Base-by-base conservation (phyloP, 1,140 invertebrate species). In the Drosophila equinoxialis region DNA sequence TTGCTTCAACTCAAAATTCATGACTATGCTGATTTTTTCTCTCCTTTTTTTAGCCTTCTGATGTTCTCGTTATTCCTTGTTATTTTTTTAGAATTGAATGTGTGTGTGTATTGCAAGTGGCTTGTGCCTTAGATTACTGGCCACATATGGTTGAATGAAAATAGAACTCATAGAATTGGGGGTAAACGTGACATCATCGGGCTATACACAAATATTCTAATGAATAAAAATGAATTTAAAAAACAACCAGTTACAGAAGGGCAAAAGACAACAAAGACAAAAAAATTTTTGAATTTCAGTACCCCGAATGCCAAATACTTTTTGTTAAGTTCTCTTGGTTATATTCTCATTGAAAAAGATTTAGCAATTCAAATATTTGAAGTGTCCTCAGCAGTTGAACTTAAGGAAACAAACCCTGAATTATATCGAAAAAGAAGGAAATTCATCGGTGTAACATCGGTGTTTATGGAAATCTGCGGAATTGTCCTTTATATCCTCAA, bases 141-240 rank as follows among this genome's bases (percentile, higher is more conserved):
- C 8, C 45, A 65, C 42, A 65, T 30, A 65, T 42, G 20, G 20
- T 14, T 63, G 61, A 42, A 63, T 23, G 61, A 17, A 42, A 45
- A 30, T 35, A 26, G 61, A 23, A 61, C 63, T 62, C 60, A 54
- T 48, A 55, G 60, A 42, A 37, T 37, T 35, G 30, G 39, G 48
- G 65, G 59, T 81, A 69, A 79, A 73, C 71, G 87, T 86, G 82
- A 86, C 83, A 79, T 86, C 82, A 86, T 87, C 76, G 75, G 48
- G 72, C 70, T 65, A 76, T 71, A 57, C 65, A 65, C 61, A 37
- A 37, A 65, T 39, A 69, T 51, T 77, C 66, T 86, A 81, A 79
- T 86, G 79, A 85, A 85, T 86, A 86, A 79, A 79, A 83, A 83
- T 86, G 78, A 76, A 79, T 87, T 86, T 82, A 39, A 79, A 84